Conservation (phyloP, 2,888 invertebrate genomes). For the Dione juno region DNA sequence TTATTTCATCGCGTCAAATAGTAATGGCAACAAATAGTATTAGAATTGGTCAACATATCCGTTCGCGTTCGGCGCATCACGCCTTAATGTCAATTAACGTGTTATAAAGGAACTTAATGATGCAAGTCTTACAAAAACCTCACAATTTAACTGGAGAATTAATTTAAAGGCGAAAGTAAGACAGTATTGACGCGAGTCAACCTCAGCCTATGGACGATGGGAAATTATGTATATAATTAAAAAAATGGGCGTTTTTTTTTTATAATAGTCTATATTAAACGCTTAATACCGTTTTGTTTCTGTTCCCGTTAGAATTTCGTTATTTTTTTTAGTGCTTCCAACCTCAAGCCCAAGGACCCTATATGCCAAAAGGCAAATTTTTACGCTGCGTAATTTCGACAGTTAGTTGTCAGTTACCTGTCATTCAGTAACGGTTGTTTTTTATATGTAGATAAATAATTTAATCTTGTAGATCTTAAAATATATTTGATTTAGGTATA, state of each 20-base stretch:
- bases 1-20: background rate
- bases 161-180: conserved; percentile 9
- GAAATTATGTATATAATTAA: background rate
- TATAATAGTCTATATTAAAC: background rate
- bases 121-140: background rate
- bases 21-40: conserved; percentile 55
- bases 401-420: too few relatives aligned
- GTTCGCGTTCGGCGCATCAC: conserved; percentile 54
- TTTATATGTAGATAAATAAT: too few relatives aligned
- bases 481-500: too few relatives aligned
- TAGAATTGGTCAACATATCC: conserved; percentile 72
- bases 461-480: too few relatives aligned
- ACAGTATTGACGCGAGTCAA: background rate
- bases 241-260: background rate
- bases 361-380: too few relatives aligned
- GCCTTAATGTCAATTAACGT: conserved; percentile 18
- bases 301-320: too few relatives aligned
- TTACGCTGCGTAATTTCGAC: too few relatives aligned
- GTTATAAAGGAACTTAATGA: conserved; percentile 11
- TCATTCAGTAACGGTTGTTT: too few relatives aligned
- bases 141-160: background rate
- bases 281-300: too few relatives aligned
- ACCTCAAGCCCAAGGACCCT: too few relatives aligned
- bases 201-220: background rate
- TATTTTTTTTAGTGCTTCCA: too few relatives aligned